These are phyloP conservation scores for Scaptomyza flava DNA, from an alignment of 2,888 invertebrate genomes.

Conservation along the genomic window DNA sequence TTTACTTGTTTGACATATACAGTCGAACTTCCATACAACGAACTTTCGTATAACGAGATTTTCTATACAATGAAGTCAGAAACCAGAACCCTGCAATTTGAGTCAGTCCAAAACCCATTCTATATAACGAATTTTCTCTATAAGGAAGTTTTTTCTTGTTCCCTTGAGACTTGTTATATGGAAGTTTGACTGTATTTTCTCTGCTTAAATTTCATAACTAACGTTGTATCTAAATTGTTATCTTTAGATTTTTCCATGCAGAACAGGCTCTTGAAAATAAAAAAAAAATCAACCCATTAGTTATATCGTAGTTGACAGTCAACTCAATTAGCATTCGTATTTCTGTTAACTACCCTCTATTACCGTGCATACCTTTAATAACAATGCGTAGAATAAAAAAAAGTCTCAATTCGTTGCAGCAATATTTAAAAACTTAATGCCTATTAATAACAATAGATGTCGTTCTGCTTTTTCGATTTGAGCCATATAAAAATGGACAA, in stretches of 20 bases:
- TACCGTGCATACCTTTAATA: neutral
- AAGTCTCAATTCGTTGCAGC: slow-evolving; percentile 54
- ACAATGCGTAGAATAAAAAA: neutral
- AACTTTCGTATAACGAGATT: too few relatives aligned
- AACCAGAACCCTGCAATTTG: too few relatives aligned
- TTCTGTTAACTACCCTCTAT: slow-evolving; percentile 11
- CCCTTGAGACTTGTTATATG: too few relatives aligned
- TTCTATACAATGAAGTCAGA: too few relatives aligned
- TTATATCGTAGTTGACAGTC: slow-evolving; percentile 16
- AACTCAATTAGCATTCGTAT: slow-evolving; percentile 37
- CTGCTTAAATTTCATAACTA: neutral
- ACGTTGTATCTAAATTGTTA: too few relatives aligned
- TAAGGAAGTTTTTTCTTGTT: too few relatives aligned
- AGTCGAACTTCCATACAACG: too few relatives aligned
- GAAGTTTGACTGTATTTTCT: neutral
- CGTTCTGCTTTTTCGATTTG: slow-evolving; percentile 38
- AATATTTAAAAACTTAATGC: slow-evolving; percentile 55
- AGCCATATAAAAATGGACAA: slow-evolving; percentile 67
- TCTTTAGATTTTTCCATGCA: neutral
- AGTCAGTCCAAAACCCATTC: too few relatives aligned
- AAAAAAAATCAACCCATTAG: neutral
- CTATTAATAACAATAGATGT: slow-evolving; percentile 72
- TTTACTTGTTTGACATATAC: too few relatives aligned
- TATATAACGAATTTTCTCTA: too few relatives aligned
- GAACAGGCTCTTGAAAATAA: too few relatives aligned